Base-by-base conservation (phyloP, 2,797 vertebrate species). In the Falco naumanni region DNA sequence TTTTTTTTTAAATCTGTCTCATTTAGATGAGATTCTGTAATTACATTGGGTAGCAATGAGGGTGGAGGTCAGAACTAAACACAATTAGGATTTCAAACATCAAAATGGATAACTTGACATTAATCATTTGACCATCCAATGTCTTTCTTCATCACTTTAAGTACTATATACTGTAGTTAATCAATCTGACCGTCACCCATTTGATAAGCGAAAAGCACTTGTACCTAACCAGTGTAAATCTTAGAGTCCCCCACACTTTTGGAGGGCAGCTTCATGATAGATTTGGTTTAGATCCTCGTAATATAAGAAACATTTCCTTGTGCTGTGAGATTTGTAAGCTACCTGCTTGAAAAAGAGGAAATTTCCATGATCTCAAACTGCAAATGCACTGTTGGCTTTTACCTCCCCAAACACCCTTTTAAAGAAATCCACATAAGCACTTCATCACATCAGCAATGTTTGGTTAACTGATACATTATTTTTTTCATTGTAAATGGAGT, bases 91-190 rank as follows among this genome's bases (percentile, higher is more conserved):
- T 97, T 96, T 76, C 0, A 13, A 96, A 94, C 87, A 90, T 61
- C 75, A 84, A 91, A 95, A 93, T 51, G 66, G 65, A 88, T 95
- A 81, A 37, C 8, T 93, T 93, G 61, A 91, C 76, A 94, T 96
- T 96, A 95, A 95, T 97, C 92, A 83, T 80, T 84, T 84, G 71
- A 66, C 61, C 63, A 83, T 93, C 84, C 87, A 91, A 92, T 96
- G 89, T 94, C 88, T 94, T 95, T 96, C 88, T 93, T 95, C 88
- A 91, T 97, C 90, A 89, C 89, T 94, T 94, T 75, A 87, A 95
- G 88, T 95, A 95, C 92, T 82, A 91, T 54, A 93, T 94, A 91
- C 63, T 74, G 66, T 82, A 94, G 72, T 96, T 97, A 94, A 96
- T 95, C 28, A 84, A 96, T 97, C 93, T 94, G 84, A 87, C 84